phyloP scores from a whole-genome alignment of 2,797 vertebrate genomes.

The Acanthurus tractus region DNA sequence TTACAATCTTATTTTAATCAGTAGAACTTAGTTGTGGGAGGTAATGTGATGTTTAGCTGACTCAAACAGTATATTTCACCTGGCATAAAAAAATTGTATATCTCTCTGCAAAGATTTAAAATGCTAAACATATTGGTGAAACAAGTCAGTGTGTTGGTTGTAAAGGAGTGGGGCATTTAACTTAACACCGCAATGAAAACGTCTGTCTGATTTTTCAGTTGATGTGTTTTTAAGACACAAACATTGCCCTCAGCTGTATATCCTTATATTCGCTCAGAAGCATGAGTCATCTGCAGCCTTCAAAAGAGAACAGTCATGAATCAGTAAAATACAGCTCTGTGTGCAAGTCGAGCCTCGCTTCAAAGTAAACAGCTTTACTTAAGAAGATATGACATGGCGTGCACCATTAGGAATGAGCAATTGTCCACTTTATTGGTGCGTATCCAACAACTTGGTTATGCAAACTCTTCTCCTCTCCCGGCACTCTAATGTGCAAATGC shows the following conservation, averaged over 20 bases:
- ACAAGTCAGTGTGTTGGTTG: slow-evolving; percentile 1
- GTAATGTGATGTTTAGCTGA: background rate
- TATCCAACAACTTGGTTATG: slow-evolving; percentile 26
- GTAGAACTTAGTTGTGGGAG: background rate
- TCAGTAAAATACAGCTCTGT: slow-evolving; percentile 55
- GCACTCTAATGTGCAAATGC: slow-evolving; percentile 27
- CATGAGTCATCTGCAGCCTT: slow-evolving; percentile 63
- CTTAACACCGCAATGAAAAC: slow-evolving; percentile 10
- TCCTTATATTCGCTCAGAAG: slow-evolving; percentile 42
- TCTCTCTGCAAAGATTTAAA: slow-evolving; percentile 19
- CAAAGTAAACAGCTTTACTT: slow-evolving; percentile 60
- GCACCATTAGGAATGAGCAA: slow-evolving; percentile 53
- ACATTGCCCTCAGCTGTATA: slow-evolving; percentile 52
- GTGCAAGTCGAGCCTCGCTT: slow-evolving; percentile 48
- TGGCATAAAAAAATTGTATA: slow-evolving; percentile 7
- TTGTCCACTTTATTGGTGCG: slow-evolving; percentile 38
- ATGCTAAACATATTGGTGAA: background rate
- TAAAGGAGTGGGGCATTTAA: background rate
- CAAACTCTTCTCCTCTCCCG: slow-evolving; percentile 26
- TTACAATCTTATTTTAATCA: slow-evolving; percentile 9
- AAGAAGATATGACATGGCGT: slow-evolving; percentile 42
- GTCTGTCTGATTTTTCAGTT: slow-evolving; percentile 36
- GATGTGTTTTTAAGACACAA: slow-evolving; percentile 51
- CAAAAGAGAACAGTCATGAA: slow-evolving; percentile 54
- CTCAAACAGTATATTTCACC: background rate